These are phyloP conservation scores for Pipistrellus nathusii DNA, from an alignment of 2,797 vertebrate genomes.

Conservation along the genomic window DNA sequence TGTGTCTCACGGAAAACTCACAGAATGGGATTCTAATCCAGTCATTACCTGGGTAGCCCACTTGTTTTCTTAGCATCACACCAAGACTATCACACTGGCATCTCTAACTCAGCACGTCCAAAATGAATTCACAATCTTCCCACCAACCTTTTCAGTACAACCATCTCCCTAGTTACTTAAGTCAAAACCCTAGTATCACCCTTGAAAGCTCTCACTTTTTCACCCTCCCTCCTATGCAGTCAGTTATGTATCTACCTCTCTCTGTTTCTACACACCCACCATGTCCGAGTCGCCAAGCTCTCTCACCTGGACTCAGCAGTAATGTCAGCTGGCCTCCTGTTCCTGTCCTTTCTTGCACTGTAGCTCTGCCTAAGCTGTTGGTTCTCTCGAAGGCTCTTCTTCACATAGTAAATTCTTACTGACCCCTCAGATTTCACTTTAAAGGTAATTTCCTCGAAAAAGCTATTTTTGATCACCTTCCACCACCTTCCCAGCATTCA, in stretches of 20 bases:
- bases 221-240: not conserved
- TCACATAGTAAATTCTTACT: not conserved
- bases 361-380: not conserved
- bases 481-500: not conserved
- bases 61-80: not conserved
- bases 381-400: not conserved
- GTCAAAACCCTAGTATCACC: not conserved
- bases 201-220: not conserved
- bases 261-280: not conserved
- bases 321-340: not conserved
- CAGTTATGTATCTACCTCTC: not conserved
- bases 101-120: not conserved
- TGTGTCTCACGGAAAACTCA: not conserved
- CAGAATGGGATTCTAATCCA: not conserved
- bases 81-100: not conserved
- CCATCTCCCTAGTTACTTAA: not conserved
- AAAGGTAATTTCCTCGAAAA: not conserved
- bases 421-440: slow-evolving; percentile 27
- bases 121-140: not conserved
- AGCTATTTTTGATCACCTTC: not conserved
- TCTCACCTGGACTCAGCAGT: not conserved
- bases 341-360: not conserved
- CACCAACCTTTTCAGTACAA: not conserved
- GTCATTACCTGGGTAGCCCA: not conserved
- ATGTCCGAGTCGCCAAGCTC: not conserved